These are phyloP conservation scores for Adelosebastes latens DNA, from an alignment of 2,797 vertebrate species.

Conservation along the genomic window DNA sequence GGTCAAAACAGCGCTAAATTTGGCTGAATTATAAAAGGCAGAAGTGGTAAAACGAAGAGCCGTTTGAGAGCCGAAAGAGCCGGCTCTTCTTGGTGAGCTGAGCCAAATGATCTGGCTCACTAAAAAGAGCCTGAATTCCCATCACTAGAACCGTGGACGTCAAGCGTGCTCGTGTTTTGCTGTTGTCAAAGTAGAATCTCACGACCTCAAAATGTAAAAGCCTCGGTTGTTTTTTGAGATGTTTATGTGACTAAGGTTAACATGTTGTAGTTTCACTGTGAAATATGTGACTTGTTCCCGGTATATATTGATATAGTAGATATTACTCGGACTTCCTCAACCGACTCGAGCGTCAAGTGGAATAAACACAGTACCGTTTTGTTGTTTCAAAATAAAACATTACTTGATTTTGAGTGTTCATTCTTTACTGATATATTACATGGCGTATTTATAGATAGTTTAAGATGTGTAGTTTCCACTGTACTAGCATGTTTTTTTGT, in stretches of 20 bases:
- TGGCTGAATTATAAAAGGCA: no score
- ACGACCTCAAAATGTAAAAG: not conserved
- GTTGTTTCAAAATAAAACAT: constrained; percentile 51
- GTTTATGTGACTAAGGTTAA: not conserved
- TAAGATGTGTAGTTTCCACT: not conserved
- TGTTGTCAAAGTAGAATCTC: not conserved
- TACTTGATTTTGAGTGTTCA: not conserved
- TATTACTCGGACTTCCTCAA: constrained; percentile 61
- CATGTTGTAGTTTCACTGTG: not conserved
- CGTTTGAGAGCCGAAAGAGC: no score
- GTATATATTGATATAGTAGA: constrained; percentile 8
- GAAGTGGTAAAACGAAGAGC: no score
- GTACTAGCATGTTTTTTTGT: no score
- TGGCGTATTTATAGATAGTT: not conserved
- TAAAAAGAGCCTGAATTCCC: no score
- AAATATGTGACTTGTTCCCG: constrained; percentile 10
- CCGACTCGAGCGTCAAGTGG: not conserved
- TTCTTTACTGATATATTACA: not conserved
- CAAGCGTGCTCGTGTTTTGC: not conserved
- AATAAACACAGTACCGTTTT: not conserved
- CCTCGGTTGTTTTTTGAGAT: rapidly evolving
- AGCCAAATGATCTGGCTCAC: no score
- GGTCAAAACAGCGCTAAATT: no score
- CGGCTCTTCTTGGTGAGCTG: no score
- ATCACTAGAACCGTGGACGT: not conserved